Evolutionary conservation across 2,888 invertebrate genomes (phyloP), one percentile per base, ranked within the genome.

Genomic region (Horisme vitalbata): DNA sequence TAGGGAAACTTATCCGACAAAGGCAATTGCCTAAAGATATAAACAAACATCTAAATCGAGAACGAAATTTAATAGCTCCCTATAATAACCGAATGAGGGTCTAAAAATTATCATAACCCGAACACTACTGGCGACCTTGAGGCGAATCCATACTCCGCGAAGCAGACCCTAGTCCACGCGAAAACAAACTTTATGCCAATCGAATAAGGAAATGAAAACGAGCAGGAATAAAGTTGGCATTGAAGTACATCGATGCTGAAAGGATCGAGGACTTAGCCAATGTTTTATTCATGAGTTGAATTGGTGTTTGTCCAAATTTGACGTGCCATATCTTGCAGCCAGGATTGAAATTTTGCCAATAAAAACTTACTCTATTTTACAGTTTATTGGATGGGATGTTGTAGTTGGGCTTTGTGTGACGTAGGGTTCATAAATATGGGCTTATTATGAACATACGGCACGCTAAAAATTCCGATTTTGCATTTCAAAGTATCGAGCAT

Each of bases 221-320:
- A 51, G 61, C 34, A 59, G 4, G 11, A 41, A 43, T 28, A 21
- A 59, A 36, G 34, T 38, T 59, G 57, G 61, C 31, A 49, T 45
- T 49, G 35, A 49, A 58, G 63, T 59, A 61, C 59, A 75, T 71
- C 66, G 65, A 68, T 63, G 65, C 63, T 65, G 65, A 69, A 68
- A 66, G 71, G 74, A 68, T 71, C 68, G 67, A 61, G 52, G 56
- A 56, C 55, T 56, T 56, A 51, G 50, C 54, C 59, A 49, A 83
- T 83, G 79, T 75, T 69, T 83, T 83, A 83, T 83, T 83, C 83
- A 83, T 79, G 62, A 63, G 52, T 56, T 57, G 74, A 79, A 75
- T 74, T 74, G 76, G 75, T 80, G 80, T 83, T 81, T 81, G 82
- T 83, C 79, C 78, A 81, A 82, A 82, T 81, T 79, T 83, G 78